Percentiles rank a stretch among this genome's conserved stretches.
Conservation (phyloP, 2,888 invertebrate species). For the Sericinus montela region DNA sequence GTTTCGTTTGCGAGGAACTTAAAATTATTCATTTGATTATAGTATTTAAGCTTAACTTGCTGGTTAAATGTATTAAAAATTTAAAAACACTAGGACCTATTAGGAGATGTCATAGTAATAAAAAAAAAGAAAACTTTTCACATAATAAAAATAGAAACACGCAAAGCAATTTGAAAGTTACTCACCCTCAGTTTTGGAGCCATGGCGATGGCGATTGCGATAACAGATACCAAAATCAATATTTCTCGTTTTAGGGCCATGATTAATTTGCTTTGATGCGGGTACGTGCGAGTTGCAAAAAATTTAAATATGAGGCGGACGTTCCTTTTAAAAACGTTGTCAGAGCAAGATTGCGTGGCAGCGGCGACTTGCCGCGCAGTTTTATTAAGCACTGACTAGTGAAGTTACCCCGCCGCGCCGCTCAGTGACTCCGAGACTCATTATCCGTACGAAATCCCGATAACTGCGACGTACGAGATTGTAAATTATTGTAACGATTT, state of each 20-base stretch:
- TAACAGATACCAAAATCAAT: slow-evolving; percentile 40
- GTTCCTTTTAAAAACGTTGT: slow-evolving; percentile 31
- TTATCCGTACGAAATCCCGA: slow-evolving; percentile 7
- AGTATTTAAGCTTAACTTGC: too few relatives aligned
- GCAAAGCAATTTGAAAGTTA: slow-evolving; percentile 17
- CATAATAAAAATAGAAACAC: too few relatives aligned
- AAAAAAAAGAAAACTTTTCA: too few relatives aligned
- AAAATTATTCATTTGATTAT: too few relatives aligned
- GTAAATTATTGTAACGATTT: slow-evolving; percentile 28
- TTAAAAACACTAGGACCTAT: too few relatives aligned
- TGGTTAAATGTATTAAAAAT: too few relatives aligned
- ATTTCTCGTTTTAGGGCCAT: slow-evolving; percentile 41
- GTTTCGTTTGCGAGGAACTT: too few relatives aligned
- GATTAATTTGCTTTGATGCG: slow-evolving; percentile 11
- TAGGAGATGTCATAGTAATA: too few relatives aligned
- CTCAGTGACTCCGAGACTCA: slow-evolving; percentile 19
- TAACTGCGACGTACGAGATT: slow-evolving; percentile 25
- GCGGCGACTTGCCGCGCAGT: slow-evolving; percentile 32
- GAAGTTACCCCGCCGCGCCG: slow-evolving; percentile 23
- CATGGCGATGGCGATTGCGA: slow-evolving; percentile 45
- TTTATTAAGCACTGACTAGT: slow-evolving; percentile 36
- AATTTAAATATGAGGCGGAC: slow-evolving; percentile 19
- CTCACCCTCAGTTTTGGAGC: slow-evolving; percentile 54
- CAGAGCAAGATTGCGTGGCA: slow-evolving; percentile 48
- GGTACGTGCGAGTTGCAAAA: slow-evolving; percentile 21